Conservation (phyloP, 2,797 vertebrate genomes). For the Phalanger gymnotis region DNA sequence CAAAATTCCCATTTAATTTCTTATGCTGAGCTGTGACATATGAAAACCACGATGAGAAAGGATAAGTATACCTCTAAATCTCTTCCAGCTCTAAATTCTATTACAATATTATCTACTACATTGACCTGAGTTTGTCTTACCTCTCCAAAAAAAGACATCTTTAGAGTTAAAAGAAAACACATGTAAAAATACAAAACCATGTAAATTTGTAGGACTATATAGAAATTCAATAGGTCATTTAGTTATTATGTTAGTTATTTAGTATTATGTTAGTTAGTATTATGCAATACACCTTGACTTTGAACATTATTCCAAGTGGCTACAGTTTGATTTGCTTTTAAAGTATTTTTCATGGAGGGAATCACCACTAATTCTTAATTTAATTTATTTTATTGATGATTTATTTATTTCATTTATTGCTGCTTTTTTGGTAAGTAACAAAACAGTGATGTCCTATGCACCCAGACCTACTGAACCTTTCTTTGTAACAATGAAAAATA, state of each 20-base stretch:
- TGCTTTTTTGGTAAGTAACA: background rate
- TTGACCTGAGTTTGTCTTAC: background rate
- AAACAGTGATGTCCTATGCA: background rate
- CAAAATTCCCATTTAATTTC: background rate
- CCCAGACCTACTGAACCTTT: background rate
- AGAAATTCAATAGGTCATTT: background rate
- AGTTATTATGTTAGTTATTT: background rate
- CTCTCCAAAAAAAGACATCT: background rate
- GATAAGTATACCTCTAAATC: background rate
- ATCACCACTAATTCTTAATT: background rate
- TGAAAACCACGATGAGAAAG: background rate
- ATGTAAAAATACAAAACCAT: background rate
- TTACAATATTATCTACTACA: background rate
- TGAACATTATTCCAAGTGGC: background rate
- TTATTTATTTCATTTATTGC: background rate
- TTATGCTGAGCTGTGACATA: background rate
- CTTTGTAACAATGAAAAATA: background rate
- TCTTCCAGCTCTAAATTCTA: background rate
- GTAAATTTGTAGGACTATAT: background rate
- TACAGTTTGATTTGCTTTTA: background rate
- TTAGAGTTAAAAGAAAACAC: background rate
- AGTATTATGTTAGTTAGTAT: background rate
- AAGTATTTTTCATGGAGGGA: background rate
- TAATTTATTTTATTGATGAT: background rate
- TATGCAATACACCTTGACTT: background rate